A percentile compares a stretch with the other conserved stretches of the same genome.
These are phyloP conservation scores for Cyphomyrus discorhynchus DNA, from an alignment of 2,113 vertebrate genomes.

Conservation along the genomic window DNA sequence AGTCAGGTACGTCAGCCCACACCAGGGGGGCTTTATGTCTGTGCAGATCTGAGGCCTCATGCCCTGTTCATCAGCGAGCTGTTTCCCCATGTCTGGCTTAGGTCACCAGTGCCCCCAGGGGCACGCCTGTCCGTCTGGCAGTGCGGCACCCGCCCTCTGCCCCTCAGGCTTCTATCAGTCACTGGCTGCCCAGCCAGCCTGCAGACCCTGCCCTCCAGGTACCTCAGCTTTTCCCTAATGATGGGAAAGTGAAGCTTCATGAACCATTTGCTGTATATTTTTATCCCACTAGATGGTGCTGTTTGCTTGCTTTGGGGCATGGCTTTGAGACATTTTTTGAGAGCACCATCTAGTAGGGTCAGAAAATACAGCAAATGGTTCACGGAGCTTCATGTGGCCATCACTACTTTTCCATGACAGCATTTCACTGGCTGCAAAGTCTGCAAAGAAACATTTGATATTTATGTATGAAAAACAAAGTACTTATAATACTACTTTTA, in stretches of 20 bases:
- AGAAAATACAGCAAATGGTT: no score
- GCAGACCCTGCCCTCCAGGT: slow-evolving; percentile 57
- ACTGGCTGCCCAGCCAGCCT: slow-evolving; percentile 45
- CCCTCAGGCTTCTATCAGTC: slow-evolving; percentile 71
- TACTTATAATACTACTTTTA: background rate
- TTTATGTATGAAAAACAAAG: slow-evolving; percentile 6
- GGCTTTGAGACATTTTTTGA: no score
- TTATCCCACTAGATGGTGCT: no score
- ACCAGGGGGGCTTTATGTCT: background rate
- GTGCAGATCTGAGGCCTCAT: slow-evolving; percentile 22
- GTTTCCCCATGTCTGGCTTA: slow-evolving; percentile 28
- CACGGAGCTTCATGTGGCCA: no score
- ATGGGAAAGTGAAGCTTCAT: no score
- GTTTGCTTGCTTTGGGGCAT: no score
- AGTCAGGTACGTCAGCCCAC: slow-evolving; percentile 54
- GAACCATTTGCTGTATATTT: no score
- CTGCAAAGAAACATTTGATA: background rate
- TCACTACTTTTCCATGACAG: background rate
- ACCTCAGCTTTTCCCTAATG: background rate
- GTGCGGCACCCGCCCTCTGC: slow-evolving; percentile 61
- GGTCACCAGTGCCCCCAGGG: slow-evolving; percentile 64
- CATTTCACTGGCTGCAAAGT: background rate
- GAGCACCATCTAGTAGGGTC: no score
- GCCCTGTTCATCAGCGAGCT: background rate
- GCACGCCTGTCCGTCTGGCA: slow-evolving; percentile 69